phyloP scores from a whole-genome alignment of 2,797 vertebrate genomes.

The Hydrophis major region DNA sequence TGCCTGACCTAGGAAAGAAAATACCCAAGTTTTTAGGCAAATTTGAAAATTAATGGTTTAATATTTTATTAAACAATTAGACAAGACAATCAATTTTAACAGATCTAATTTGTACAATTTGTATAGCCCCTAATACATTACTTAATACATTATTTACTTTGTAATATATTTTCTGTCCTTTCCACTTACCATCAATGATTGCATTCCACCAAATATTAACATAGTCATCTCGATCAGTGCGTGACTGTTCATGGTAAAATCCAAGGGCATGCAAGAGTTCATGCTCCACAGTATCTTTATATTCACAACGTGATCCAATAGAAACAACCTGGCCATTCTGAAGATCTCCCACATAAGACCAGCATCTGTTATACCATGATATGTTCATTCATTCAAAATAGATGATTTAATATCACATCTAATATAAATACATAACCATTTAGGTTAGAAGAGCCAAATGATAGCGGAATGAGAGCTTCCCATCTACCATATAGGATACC shows the following conservation, averaged over 20 bases:
- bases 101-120: not conserved
- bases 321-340: constrained; percentile 79
- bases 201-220: constrained; percentile 82
- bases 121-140: no score
- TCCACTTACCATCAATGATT: constrained; percentile 73
- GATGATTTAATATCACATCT: not conserved
- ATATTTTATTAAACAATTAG: not conserved
- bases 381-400: not conserved
- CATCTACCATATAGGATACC: not conserved
- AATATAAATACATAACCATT: not conserved
- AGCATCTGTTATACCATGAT: constrained; percentile 69
- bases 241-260: constrained; percentile 86
- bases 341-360: constrained; percentile 78
- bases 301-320: constrained; percentile 77
- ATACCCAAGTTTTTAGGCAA: not conserved
- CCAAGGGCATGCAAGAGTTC: constrained; percentile 84
- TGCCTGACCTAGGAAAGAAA: constrained; percentile 63
- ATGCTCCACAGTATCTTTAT: constrained; percentile 82
- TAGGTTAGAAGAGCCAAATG: not conserved
- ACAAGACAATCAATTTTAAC: not conserved
- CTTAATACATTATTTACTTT: not conserved
- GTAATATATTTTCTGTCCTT: not conserved
- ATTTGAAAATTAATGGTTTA: not conserved
- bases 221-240: constrained; percentile 81
- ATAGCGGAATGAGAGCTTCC: not conserved